A percentile compares a stretch with the other conserved stretches of the same genome.
These are phyloP conservation scores for Platyscapa corneri DNA, from an alignment of 1,140 invertebrate genomes.

Conservation along the genomic window DNA sequence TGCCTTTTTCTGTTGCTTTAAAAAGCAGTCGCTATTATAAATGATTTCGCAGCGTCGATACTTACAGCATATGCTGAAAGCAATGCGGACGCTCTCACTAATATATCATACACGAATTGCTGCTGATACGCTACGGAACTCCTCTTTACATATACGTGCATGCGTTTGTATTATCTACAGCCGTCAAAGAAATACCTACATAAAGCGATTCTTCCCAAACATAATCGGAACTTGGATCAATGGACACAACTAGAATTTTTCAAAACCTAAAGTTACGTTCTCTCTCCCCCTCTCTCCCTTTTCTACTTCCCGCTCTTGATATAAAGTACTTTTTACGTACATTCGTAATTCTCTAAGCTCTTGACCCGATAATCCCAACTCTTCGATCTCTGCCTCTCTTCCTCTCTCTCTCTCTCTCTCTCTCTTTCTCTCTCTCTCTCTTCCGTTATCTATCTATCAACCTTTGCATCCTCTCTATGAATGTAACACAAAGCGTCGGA, in stretches of 20 bases:
- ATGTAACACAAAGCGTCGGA: too few relatives aligned
- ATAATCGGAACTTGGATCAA: constrained; percentile 1
- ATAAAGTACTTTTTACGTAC: background rate
- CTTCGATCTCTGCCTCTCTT: background rate
- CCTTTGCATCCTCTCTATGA: too few relatives aligned
- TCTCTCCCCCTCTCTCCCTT: background rate
- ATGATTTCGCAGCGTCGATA: background rate
- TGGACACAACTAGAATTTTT: constrained; percentile 3
- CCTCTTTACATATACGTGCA: background rate
- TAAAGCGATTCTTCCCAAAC: background rate
- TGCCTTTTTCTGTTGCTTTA: background rate
- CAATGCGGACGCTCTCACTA: background rate
- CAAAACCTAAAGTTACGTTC: background rate
- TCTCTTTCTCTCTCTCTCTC: background rate
- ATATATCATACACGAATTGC: background rate
- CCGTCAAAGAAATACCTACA: background rate
- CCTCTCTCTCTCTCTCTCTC: background rate
- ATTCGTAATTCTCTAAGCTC: background rate
- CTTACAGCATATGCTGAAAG: background rate
- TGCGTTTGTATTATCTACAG: background rate
- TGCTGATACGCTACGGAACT: background rate
- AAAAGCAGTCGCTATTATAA: background rate
- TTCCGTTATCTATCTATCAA: too few relatives aligned
- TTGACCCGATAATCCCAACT: constrained; percentile 28
- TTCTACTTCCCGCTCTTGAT: background rate